Evolutionary conservation across 2,113 vertebrate species (phyloP), one percentile per base, ranked within the genome.

Genomic region (Notothenia rossii): DNA sequence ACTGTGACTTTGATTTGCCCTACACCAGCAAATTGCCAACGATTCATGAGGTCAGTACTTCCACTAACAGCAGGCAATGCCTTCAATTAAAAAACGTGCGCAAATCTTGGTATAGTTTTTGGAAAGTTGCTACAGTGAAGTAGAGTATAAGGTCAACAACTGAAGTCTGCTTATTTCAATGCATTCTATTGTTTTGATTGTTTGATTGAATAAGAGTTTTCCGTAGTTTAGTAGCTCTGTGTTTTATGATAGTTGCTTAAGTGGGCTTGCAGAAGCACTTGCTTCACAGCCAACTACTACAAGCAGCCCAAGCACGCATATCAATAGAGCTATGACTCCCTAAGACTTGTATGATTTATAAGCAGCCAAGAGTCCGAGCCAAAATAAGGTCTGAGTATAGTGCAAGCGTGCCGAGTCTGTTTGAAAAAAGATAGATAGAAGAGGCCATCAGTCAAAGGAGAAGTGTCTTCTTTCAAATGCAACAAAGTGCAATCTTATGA

Each of bases 1-100:
- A 88, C 91, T 99, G 97, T 48, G 89, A 96, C 61, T 55, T 61
- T 6, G 82, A 92, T 36, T 88, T 96, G 85, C 93, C 91, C 20
- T 93, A 95, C 74, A 89, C 54, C 1, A 88, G 81, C 73, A 91
- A 81, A 5, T 56, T 58, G 29, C 88, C 90, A 64, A 88, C 91
- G 50, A 80, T 87, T 0, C 88, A 89, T 14, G 86, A 94, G 94
- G 95, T 95, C 77, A 92, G 92, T 86, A 64, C 49, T 75, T 65
- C 53, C 71, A 79, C 40, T 78, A 76, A 58, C 68, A 77, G 73
- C 66, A 75, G 70, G 59, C 72, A 68, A 59, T 36, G 29, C 29
- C 54, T 29, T 12, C 71, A 18, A 10, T 10, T n/a, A 15, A 65
- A 73, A 74, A 75, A 75, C 10, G 12, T 6, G 51, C 0, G 2